These are phyloP conservation scores for Agrotis ipsilon DNA, from an alignment of 2,888 invertebrate species.

Conservation along the genomic window DNA sequence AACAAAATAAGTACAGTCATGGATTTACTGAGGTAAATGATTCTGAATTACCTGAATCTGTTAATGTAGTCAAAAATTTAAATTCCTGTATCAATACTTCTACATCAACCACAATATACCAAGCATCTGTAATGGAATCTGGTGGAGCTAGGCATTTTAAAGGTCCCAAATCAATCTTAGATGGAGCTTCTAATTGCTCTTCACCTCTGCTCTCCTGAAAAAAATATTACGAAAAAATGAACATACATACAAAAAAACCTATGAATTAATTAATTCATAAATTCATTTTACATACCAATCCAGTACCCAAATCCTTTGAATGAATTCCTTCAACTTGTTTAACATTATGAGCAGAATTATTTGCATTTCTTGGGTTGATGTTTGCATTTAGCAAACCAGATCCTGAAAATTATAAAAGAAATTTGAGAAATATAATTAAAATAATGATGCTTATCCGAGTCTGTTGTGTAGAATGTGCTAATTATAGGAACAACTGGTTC, in stretches of 20 bases:
- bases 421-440: no score
- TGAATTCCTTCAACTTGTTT: conserved; percentile 26
- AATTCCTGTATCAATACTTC: conserved; percentile 75
- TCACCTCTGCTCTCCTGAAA: conserved; percentile 46
- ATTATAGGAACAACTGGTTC: no score
- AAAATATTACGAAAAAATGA: not conserved
- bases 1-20: no score
- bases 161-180: conserved; percentile 67
- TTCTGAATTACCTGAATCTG: conserved; percentile 76
- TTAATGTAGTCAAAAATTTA: conserved; percentile 73
- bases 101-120: conserved; percentile 81
- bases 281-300: conserved; percentile 30
- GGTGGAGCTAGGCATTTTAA: conserved; percentile 69
- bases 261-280: not conserved
- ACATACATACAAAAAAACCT: not conserved
- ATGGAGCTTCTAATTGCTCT: conserved; percentile 30
- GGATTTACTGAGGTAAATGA: no score
- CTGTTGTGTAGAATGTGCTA: no score
- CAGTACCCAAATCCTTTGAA: conserved; percentile 5
- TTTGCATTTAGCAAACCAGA: not conserved
- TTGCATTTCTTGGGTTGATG: conserved; percentile 1
- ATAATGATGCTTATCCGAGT: no score
- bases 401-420: conserved; percentile 13
- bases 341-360: conserved; percentile 2
- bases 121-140: conserved; percentile 64